Conservation (phyloP, 1,140 invertebrate genomes). For the Orchestia grillus region DNA sequence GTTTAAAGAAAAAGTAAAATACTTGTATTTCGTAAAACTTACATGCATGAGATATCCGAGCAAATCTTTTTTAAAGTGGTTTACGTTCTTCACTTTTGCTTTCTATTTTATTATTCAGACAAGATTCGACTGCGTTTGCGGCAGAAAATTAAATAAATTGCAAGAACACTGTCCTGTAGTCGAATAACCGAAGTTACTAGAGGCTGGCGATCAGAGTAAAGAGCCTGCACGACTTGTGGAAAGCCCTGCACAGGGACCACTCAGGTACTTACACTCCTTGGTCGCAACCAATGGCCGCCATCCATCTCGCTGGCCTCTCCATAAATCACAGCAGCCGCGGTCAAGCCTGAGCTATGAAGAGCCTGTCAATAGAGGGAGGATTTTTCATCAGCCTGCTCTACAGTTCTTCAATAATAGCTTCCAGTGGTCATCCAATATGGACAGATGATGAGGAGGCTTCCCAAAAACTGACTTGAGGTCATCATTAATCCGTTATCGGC, state of each 20-base stretch:
- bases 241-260: not conserved
- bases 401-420: constrained; percentile 52
- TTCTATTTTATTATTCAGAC: not conserved
- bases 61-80: too few relatives aligned
- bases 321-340: constrained; percentile 22
- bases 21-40: too few relatives aligned
- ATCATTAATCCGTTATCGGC: not conserved
- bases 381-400: constrained; percentile 36
- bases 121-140: not conserved
- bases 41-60: too few relatives aligned
- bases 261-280: not conserved
- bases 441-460: constrained; percentile 23
- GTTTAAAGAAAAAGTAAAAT: too few relatives aligned
- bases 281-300: not conserved
- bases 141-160: not conserved
- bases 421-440: constrained; percentile 50
- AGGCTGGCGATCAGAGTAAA: not conserved
- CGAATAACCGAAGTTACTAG: not conserved
- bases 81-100: too few relatives aligned
- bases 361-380: constrained; percentile 30
- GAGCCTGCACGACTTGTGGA: not conserved
- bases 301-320: constrained; percentile 6
- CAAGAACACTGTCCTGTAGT: not conserved
- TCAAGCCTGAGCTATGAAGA: constrained; percentile 51
- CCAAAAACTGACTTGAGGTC: not conserved